phyloP scores from a whole-genome alignment of 1,140 invertebrate genomes.

The Helicoverpa zea region DNA sequence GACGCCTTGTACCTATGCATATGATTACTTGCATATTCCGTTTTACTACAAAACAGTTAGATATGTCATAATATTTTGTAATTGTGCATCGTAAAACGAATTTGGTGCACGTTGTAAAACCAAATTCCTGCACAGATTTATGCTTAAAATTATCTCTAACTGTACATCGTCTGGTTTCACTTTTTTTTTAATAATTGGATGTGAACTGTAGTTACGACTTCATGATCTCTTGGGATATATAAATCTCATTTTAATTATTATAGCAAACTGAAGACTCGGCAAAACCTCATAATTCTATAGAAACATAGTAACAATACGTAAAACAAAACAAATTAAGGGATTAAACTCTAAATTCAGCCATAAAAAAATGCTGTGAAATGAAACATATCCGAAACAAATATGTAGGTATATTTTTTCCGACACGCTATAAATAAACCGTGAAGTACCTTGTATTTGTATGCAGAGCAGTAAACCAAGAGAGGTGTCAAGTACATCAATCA shows the following conservation, averaged over 20 bases:
- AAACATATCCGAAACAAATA: too few species aligned
- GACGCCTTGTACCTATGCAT: not conserved
- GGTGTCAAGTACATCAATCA: conserved; percentile 25
- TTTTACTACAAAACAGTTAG: conserved; percentile 1
- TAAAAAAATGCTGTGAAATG: too few species aligned
- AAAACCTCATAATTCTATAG: too few species aligned
- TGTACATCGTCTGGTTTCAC: not conserved
- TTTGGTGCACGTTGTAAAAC: conserved; percentile 2
- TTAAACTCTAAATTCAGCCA: too few species aligned
- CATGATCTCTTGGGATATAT: too few species aligned
- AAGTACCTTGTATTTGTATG: not conserved
- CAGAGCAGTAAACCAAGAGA: not conserved
- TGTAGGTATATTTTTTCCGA: too few species aligned
- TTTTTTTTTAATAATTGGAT: not conserved
- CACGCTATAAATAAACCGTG: not conserved
- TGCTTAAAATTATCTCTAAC: not conserved
- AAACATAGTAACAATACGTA: too few species aligned
- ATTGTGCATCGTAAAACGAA: not conserved
- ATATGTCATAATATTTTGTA: conserved; percentile 11
- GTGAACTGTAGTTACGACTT: not conserved
- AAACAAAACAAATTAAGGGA: too few species aligned
- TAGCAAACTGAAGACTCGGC: too few species aligned
- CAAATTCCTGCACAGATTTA: not conserved
- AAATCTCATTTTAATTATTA: too few species aligned
- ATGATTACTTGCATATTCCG: not conserved